Conservation (phyloP, 2,113 vertebrate species). For the Zootoca vivipara region DNA sequence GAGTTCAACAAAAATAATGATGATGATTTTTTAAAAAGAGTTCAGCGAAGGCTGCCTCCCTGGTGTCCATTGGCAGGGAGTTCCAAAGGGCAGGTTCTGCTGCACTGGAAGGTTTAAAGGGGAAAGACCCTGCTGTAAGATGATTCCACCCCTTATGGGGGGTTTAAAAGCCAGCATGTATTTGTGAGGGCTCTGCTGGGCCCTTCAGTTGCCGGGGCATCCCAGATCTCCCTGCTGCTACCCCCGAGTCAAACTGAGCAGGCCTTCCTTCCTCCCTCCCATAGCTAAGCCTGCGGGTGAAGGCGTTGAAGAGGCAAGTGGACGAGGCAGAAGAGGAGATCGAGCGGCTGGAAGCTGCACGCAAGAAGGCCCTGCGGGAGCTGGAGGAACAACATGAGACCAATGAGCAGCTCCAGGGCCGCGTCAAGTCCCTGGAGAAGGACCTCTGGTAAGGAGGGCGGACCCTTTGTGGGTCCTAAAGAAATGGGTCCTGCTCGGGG, state of each 20-base stretch:
- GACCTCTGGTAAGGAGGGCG: constrained; percentile 84
- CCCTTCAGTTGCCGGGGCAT: background rate
- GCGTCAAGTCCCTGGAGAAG: constrained; percentile 86
- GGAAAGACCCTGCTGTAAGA: too few relatives aligned
- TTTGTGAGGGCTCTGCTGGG: too few relatives aligned
- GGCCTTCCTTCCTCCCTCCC: background rate
- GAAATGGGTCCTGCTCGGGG: background rate
- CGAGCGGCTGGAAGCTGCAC: constrained; percentile 84
- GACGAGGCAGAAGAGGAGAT: constrained; percentile 93
- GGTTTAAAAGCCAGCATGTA: too few relatives aligned
- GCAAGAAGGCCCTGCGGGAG: constrained; percentile 90
- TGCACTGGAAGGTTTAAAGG: too few relatives aligned
- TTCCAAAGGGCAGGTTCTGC: too few relatives aligned
- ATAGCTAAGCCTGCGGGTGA: constrained; percentile 89
- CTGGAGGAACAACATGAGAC: constrained; percentile 92
- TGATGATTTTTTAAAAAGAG: too few relatives aligned
- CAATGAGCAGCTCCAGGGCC: constrained; percentile 87
- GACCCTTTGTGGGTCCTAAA: background rate
- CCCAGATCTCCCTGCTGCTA: too few relatives aligned
- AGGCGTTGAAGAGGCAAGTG: constrained; percentile 93
- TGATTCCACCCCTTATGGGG: too few relatives aligned
- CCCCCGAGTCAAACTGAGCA: background rate
- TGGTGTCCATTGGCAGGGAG: too few relatives aligned
- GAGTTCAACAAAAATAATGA: too few relatives aligned
- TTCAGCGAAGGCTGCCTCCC: too few relatives aligned